Evolutionary conservation across 2,888 invertebrate species (phyloP).

Genomic region (Tillus elongatus): DNA sequence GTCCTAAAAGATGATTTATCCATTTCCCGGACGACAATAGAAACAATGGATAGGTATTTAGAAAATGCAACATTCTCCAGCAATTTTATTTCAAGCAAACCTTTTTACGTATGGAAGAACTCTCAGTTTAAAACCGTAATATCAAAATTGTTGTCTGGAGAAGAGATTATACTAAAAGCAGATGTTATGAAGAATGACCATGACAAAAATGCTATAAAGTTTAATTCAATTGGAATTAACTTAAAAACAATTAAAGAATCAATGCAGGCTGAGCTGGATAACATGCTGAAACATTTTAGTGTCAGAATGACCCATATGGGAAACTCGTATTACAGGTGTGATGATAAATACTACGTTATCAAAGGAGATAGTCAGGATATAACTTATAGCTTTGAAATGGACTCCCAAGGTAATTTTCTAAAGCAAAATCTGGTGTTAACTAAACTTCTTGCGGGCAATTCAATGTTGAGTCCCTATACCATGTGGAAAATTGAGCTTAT

Average conservation of each 20-base stretch:
- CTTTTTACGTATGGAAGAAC: neutral
- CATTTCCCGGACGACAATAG: neutral
- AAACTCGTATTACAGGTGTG: slow-evolving; percentile 7
- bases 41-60: neutral
- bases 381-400: slow-evolving; percentile 5
- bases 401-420: slow-evolving; percentile 3
- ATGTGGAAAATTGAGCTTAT: slow-evolving; percentile 8
- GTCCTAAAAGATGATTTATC: too few relatives aligned
- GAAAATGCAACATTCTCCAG: neutral
- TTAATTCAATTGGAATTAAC: neutral
- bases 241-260: slow-evolving; percentile 1
- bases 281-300: neutral
- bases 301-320: slow-evolving; percentile 7
- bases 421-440: slow-evolving; percentile 3
- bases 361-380: slow-evolving; percentile 1
- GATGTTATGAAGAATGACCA: neutral
- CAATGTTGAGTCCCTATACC: slow-evolving; percentile 9
- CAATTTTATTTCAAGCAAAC: slow-evolving; percentile 3
- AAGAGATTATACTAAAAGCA: slow-evolving; percentile 1
- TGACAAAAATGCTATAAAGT: slow-evolving; percentile 2
- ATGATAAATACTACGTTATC: slow-evolving; percentile 5
- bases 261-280: neutral
- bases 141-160: neutral
- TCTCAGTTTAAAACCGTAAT: neutral
- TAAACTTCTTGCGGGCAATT: slow-evolving; percentile 4